Evolutionary conservation across 2,797 vertebrate genomes (phyloP).

Genomic region (Leptatherina wallacei): DNA sequence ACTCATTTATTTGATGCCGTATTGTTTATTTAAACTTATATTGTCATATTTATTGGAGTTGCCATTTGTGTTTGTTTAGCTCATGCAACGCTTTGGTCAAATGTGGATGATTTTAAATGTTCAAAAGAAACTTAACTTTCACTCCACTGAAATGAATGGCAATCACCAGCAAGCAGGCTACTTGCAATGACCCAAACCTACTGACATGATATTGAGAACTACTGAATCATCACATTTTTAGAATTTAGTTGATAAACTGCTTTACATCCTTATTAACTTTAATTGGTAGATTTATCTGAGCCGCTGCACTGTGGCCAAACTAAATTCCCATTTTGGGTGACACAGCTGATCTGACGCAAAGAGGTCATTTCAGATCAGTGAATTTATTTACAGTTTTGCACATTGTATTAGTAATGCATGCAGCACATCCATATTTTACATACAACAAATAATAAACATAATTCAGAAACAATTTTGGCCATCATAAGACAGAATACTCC

Average conservation of each 20-base stretch:
- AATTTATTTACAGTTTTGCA: constrained; percentile 38
- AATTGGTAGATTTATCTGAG: constrained; percentile 16
- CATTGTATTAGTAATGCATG: constrained; percentile 2
- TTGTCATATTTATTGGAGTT: no score
- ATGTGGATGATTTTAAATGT: no score
- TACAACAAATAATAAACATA: background rate
- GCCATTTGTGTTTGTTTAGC: no score
- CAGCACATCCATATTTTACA: constrained; percentile 3
- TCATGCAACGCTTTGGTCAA: no score
- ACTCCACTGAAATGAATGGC: background rate
- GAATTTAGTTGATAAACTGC: constrained; percentile 20
- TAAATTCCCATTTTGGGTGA: background rate
- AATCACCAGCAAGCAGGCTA: background rate
- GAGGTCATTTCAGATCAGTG: background rate
- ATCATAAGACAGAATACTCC: background rate
- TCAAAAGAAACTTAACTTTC: background rate
- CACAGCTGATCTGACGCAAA: constrained; percentile 8
- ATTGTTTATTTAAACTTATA: no score
- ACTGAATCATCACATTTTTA: constrained; percentile 22
- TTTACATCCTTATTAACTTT: background rate
- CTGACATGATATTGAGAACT: constrained; percentile 6
- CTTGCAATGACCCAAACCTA: background rate
- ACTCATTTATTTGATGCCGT: no score
- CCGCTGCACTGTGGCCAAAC: constrained; percentile 8
- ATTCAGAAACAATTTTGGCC: background rate